Conservation (phyloP, 2,888 invertebrate species). For the Geophilus truncorum region DNA sequence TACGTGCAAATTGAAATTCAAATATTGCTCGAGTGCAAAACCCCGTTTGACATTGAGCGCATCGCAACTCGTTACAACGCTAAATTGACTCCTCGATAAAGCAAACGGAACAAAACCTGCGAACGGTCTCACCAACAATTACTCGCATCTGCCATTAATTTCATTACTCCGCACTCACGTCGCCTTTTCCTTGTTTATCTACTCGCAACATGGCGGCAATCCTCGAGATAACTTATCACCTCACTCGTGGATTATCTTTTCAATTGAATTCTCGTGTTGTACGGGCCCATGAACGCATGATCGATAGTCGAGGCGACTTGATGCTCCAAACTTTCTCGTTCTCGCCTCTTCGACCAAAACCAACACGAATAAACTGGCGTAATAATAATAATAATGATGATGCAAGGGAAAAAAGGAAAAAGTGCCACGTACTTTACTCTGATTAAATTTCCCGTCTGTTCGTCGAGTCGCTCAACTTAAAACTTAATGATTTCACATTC, state of each 20-base stretch:
- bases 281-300: not conserved
- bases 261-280: conserved; percentile 1
- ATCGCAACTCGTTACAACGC: not conserved
- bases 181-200: conserved; percentile 17
- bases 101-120: not conserved
- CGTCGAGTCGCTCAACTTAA: not conserved
- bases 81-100: not conserved
- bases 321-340: not conserved
- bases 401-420: not conserved
- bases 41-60: not conserved
- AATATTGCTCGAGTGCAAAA: not conserved
- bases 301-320: not conserved
- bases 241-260: not conserved
- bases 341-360: not conserved
- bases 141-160: not conserved
- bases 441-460: not conserved
- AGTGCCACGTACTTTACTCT: not conserved
- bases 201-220: not conserved
- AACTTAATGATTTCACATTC: conserved; percentile 3
- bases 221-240: not conserved
- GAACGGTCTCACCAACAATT: not conserved
- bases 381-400: not conserved
- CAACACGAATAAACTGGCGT: not conserved
- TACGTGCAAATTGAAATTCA: not conserved
- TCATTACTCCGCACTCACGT: not conserved